phyloP scores from a whole-genome alignment of 2,113 vertebrate species.

The Catharus minimus region DNA sequence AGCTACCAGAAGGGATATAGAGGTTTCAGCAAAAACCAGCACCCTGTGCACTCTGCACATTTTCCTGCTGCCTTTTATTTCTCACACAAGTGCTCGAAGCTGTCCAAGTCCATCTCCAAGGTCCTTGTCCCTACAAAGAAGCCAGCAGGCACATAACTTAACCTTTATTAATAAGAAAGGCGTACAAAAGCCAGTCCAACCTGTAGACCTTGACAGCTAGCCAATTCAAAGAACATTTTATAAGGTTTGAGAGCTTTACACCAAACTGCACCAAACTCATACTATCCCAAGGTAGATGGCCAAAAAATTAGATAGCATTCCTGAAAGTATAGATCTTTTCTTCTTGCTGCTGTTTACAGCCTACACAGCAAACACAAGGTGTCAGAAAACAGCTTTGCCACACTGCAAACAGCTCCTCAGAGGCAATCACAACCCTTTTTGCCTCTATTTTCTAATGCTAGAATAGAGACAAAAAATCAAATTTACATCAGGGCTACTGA shows the following conservation, averaged over 20 bases:
- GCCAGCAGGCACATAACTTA: not conserved
- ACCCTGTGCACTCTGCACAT: not conserved
- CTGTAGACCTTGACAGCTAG: not conserved
- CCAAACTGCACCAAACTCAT: not conserved
- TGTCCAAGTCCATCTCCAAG: not conserved
- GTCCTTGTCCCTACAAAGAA: not conserved
- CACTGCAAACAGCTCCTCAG: not conserved
- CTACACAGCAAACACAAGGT: not conserved
- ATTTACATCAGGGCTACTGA: not conserved
- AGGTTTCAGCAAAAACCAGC: not conserved
- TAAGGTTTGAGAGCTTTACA: not conserved
- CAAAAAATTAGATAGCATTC: not conserved
- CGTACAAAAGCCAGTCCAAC: not conserved
- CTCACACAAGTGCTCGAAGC: not conserved
- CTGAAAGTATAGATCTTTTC: not conserved
- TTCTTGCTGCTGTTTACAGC: not conserved
- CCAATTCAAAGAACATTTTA: not conserved
- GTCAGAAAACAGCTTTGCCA: not conserved
- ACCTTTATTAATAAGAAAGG: not conserved
- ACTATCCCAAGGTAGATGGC: not conserved
- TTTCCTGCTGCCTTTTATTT: not conserved
- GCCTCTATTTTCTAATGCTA: not conserved
- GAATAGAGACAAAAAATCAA: not conserved
- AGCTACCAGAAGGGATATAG: not conserved
- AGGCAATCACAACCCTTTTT: not conserved